Conservation (phyloP, 2,888 invertebrate species). For the Ligdia adustata region DNA sequence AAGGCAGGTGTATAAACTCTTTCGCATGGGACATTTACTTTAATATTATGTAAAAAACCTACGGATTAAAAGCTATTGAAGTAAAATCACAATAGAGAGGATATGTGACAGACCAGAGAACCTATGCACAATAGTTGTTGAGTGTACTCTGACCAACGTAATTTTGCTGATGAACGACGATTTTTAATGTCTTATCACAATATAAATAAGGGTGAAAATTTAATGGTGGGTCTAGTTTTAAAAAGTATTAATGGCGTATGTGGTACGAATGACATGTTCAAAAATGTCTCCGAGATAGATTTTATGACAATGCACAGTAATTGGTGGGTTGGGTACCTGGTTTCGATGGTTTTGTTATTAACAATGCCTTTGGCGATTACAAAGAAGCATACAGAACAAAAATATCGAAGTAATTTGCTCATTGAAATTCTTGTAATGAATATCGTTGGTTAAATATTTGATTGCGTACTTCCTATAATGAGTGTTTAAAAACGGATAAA, state of each 20-base stretch:
- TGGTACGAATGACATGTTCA: conserved; percentile 74
- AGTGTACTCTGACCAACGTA: conserved; percentile 52
- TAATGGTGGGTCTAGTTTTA: conserved; percentile 14
- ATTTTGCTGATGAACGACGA: conserved; percentile 9
- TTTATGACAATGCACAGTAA: conserved; percentile 75
- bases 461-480: conserved; percentile 29
- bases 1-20: conserved; percentile 76
- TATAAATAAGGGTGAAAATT: conserved; percentile 43
- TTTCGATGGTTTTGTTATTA: conserved; percentile 70
- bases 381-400: conserved; percentile 62
- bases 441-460: conserved; percentile 47
- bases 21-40: conserved; percentile 56
- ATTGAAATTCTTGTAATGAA: conserved; percentile 58
- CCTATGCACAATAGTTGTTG: conserved; percentile 72
- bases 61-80: conserved; percentile 67
- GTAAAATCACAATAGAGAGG: conserved; percentile 75
- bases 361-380: conserved; percentile 69
- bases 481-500: too few species aligned
- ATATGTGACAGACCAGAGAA: conserved; percentile 82
- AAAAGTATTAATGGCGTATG: conserved; percentile 12
- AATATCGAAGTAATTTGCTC: conserved; percentile 73
- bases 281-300: conserved; percentile 78
- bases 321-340: conserved; percentile 84
- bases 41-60: conserved; percentile 63
- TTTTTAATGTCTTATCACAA: neutral